A percentile compares a stretch with the other conserved stretches of the same genome.
These are phyloP conservation scores for Oscheius myriophilus DNA, from an alignment of 2,888 invertebrate genomes.

Conservation along the genomic window DNA sequence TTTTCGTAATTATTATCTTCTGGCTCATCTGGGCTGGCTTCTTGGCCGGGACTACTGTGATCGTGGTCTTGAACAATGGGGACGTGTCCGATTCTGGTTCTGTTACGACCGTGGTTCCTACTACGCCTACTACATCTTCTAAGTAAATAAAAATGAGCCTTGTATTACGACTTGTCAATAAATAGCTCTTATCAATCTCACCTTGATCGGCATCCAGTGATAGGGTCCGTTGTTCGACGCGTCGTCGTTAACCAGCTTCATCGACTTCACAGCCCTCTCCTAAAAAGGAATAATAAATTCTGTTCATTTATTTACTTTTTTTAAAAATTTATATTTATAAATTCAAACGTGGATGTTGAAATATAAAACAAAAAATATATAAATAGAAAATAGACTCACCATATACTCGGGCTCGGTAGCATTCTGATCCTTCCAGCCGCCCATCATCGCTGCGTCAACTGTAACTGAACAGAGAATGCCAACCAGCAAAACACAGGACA, in stretches of 20 bases:
- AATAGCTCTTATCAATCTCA: constrained; percentile 15
- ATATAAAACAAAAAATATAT: not conserved
- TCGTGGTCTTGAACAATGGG: constrained; percentile 46
- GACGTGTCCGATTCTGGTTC: constrained; percentile 27
- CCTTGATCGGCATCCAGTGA: constrained; percentile 54
- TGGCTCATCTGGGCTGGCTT: constrained; percentile 48
- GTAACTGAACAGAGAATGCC: constrained; percentile 4
- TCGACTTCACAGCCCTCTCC: constrained; percentile 48
- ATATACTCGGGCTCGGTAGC: constrained; percentile 46
- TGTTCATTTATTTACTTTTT: too few relatives aligned
- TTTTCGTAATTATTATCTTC: constrained; percentile 29
- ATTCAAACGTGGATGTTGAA: not conserved
- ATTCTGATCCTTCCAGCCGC: constrained; percentile 49
- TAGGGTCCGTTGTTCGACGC: constrained; percentile 56
- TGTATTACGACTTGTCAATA: not conserved
- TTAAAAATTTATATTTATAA: not conserved
- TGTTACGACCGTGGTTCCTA: constrained; percentile 29
- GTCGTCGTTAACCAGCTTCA: constrained; percentile 48
- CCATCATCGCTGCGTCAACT: constrained; percentile 23
- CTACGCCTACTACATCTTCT: not conserved
- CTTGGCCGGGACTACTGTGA: constrained; percentile 44
- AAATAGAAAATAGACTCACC: constrained; percentile 34
- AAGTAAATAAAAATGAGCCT: not conserved
- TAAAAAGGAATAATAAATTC: constrained; percentile 28
- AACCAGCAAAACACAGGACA: constrained; percentile 8